Evolutionary conservation across 2,797 vertebrate species (phyloP).

Genomic region (Neosilurus hyrtlii): DNA sequence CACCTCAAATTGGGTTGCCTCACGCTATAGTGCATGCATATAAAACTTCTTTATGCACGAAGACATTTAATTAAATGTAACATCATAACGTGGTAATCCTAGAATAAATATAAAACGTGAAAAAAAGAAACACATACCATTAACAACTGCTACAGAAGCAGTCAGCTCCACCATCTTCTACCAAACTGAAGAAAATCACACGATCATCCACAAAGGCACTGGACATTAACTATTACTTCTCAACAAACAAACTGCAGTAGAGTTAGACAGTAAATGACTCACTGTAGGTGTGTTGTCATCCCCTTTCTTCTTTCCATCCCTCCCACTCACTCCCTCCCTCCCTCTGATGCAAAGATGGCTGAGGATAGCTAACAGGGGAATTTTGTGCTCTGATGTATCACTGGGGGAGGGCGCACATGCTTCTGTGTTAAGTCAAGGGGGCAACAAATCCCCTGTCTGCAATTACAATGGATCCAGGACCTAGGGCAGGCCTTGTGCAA

Average conservation of each 20-base stretch:
- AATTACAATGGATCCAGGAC: slow-evolving; percentile 70
- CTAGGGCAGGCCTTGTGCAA: slow-evolving; percentile 70
- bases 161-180: slow-evolving; percentile 46
- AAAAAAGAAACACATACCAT: slow-evolving; percentile 51
- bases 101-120: neutral
- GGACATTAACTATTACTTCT: slow-evolving; percentile 13
- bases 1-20: neutral
- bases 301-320: slow-evolving; percentile 12
- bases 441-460: slow-evolving; percentile 54
- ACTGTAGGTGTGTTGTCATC: slow-evolving; percentile 32
- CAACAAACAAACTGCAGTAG: slow-evolving; percentile 21
- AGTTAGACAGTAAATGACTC: slow-evolving; percentile 39
- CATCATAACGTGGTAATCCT: neutral
- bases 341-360: slow-evolving; percentile 54
- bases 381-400: slow-evolving; percentile 57
- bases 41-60: neutral
- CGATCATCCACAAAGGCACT: slow-evolving; percentile 12
- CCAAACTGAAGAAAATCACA: slow-evolving; percentile 40
- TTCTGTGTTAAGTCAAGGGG: slow-evolving; percentile 31
- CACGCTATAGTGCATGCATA: neutral
- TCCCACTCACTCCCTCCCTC: slow-evolving; percentile 47
- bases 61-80: neutral
- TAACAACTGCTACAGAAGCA: slow-evolving; percentile 45
- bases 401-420: slow-evolving; percentile 45
- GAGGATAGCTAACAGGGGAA: slow-evolving; percentile 41